phyloP scores from a whole-genome alignment of 2,113 vertebrate genomes.

The Neotoma lepida region DNA sequence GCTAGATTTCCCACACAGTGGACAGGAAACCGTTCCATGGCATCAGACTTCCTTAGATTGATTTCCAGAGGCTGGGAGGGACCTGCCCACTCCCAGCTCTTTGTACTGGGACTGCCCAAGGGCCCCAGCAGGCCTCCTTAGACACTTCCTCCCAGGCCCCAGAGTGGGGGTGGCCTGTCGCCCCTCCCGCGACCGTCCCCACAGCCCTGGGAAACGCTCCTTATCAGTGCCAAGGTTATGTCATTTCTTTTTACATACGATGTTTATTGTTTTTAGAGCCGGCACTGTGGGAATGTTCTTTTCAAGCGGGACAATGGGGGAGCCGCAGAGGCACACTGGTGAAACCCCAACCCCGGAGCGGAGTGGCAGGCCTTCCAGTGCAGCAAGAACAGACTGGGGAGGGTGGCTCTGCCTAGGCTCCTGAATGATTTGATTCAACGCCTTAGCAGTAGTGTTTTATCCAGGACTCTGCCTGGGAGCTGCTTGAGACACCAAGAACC shows the following conservation, averaged over 20 bases:
- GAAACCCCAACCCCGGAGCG: slow-evolving; percentile 58
- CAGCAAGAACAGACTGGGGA: slow-evolving; percentile 32
- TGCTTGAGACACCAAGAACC: slow-evolving; percentile 1
- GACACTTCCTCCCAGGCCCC: slow-evolving; percentile 89
- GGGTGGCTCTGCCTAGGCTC: background rate
- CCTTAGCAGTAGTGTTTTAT: background rate
- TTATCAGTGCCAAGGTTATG: slow-evolving; percentile 69
- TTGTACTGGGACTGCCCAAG: slow-evolving; percentile 83
- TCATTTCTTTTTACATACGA: slow-evolving; percentile 75
- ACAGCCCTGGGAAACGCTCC: slow-evolving; percentile 81
- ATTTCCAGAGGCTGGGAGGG: slow-evolving; percentile 85
- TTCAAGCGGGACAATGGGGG: slow-evolving; percentile 72
- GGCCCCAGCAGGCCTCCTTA: slow-evolving; percentile 78
- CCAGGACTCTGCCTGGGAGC: background rate
- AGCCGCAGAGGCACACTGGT: slow-evolving; percentile 64
- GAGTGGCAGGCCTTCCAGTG: slow-evolving; percentile 59
- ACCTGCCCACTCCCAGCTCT: slow-evolving; percentile 83
- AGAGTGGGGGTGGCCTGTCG: slow-evolving; percentile 65
- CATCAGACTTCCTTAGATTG: slow-evolving; percentile 90
- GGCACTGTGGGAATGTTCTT: slow-evolving; percentile 70
- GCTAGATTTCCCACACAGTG: slow-evolving; percentile 89
- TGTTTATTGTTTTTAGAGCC: slow-evolving; percentile 78
- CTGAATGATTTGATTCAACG: slow-evolving; percentile 55
- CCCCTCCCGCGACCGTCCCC: slow-evolving; percentile 72
- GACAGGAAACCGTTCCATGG: slow-evolving; percentile 88